These are phyloP conservation scores for Plagodis dolabraria DNA, from an alignment of 2,888 invertebrate species.

Conservation along the genomic window DNA sequence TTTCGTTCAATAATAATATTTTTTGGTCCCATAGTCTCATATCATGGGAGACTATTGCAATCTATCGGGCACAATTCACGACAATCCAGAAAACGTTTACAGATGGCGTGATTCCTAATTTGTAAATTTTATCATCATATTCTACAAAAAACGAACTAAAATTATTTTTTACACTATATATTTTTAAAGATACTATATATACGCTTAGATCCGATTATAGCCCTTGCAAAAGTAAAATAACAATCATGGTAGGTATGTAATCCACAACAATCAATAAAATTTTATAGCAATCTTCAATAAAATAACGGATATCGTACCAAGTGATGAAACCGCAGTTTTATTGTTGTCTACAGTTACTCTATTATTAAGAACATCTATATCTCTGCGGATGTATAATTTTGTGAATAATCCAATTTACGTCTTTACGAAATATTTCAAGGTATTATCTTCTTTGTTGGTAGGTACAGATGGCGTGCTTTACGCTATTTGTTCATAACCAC, in stretches of 20 bases:
- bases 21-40: no score
- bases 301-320: constrained; percentile 17
- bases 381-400: constrained; percentile 20
- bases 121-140: no score
- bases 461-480: constrained; percentile 14
- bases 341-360: constrained; percentile 27
- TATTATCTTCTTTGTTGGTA: constrained; percentile 12
- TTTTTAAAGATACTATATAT: neutral
- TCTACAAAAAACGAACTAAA: no score
- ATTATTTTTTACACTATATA: neutral
- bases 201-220: constrained; percentile 1
- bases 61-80: no score
- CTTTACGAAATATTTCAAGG: constrained; percentile 23
- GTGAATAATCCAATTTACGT: constrained; percentile 20
- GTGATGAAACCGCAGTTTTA: constrained; percentile 29
- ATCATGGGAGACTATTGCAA: no score
- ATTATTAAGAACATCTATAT: constrained; percentile 25
- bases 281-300: constrained; percentile 22
- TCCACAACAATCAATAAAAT: constrained; percentile 18
- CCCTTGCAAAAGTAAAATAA: constrained; percentile 3
- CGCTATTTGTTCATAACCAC: neutral
- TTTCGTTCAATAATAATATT: no score
- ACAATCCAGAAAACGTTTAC: no score
- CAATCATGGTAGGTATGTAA: constrained; percentile 1
- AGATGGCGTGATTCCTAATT: no score